Evolutionary conservation across 2,888 invertebrate genomes (phyloP).

Genomic region (Atethmia centrago): DNA sequence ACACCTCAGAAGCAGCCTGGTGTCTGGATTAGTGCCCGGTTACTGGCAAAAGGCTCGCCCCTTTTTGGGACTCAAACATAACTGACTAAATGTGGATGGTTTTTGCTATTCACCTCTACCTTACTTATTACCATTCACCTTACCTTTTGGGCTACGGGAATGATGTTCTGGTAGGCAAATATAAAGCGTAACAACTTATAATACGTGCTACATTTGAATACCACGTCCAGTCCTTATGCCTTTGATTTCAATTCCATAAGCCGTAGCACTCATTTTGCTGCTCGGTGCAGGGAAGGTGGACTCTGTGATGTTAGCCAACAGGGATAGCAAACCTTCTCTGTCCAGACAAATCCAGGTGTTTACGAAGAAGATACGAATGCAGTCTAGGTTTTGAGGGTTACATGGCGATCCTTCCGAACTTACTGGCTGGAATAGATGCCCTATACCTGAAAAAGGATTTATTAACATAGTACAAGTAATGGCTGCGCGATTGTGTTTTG

Average conservation of each 20-base stretch:
- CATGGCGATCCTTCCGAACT: not conserved
- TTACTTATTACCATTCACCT: too few relatives aligned
- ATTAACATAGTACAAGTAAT: too few relatives aligned
- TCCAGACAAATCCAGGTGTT: slow-evolving; percentile 5
- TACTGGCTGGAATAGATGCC: not conserved
- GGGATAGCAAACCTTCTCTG: not conserved
- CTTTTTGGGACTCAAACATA: too few relatives aligned
- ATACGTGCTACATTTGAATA: not conserved
- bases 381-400: slow-evolving; percentile 1
- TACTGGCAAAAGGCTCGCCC: not conserved
- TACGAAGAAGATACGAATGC: slow-evolving; percentile 1
- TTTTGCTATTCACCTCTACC: not conserved
- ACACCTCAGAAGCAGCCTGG: too few relatives aligned
- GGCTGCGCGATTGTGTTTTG: too few relatives aligned
- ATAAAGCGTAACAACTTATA: not conserved
- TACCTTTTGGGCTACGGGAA: not conserved
- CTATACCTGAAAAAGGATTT: not conserved
- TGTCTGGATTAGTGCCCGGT: not conserved
- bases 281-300: slow-evolving; percentile 1
- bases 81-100: too few relatives aligned
- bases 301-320: not conserved
- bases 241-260: slow-evolving; percentile 3
- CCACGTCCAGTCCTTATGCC: not conserved
- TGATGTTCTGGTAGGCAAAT: not conserved
- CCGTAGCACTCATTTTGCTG: not conserved